These are phyloP conservation scores for Takifugu bimaculatus DNA, from an alignment of 2,113 vertebrate genomes.

Conservation along the genomic window DNA sequence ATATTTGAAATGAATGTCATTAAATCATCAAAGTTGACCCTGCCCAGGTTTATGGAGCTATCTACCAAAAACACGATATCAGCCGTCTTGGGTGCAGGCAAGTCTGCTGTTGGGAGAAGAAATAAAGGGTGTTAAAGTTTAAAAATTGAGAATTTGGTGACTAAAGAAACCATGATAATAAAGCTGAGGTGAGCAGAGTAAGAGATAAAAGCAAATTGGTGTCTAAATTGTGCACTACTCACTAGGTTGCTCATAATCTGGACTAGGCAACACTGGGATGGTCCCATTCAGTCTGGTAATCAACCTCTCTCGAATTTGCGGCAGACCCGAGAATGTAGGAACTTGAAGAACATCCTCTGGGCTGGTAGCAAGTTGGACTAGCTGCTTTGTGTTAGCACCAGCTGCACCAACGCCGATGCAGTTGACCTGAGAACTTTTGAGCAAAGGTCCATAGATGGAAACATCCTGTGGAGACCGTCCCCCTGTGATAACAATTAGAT, in stretches of 20 bases:
- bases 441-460: conserved; percentile 67
- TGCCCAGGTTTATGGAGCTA: conserved; percentile 89
- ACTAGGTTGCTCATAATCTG: conserved; percentile 29
- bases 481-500: conserved; percentile 88
- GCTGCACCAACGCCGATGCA: conserved; percentile 82
- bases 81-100: conserved; percentile 75
- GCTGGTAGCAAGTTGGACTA: conserved; percentile 75
- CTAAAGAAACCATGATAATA: too few species aligned
- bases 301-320: conserved; percentile 66
- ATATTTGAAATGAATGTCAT: conserved; percentile 81
- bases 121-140: neutral
- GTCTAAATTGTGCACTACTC: conserved; percentile 32
- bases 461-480: conserved; percentile 83
- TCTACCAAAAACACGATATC: conserved; percentile 96
- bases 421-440: conserved; percentile 71
- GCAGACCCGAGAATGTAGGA: conserved; percentile 75
- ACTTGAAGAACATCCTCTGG: conserved; percentile 75
- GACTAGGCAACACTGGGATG: neutral
- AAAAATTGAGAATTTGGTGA: neutral
- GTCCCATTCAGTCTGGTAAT: conserved; percentile 61
- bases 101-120: conserved; percentile 15
- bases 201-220: neutral
- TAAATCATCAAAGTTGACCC: conserved; percentile 80
- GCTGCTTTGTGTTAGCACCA: conserved; percentile 73
- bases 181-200: neutral